Base-by-base conservation (phyloP, 1,140 invertebrate genomes). In the Chelonus insularis region DNA sequence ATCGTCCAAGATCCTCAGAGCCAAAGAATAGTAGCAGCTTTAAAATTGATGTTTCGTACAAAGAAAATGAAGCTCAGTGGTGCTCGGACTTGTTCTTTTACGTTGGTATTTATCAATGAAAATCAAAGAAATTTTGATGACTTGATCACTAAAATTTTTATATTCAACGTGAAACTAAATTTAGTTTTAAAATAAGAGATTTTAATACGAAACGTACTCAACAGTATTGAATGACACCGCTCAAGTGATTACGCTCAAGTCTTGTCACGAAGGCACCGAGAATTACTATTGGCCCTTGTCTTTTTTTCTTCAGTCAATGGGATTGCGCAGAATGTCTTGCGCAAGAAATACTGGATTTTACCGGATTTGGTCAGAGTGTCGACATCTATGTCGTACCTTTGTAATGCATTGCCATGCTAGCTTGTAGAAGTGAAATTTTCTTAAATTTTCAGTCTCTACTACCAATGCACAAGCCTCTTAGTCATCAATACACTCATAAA, bases 11-110 rank as follows among this genome's bases (percentile, higher is more conserved):
- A 75, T 66, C 72, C 67, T 70, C 73, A 66, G 67, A 73, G 47
- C 75, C 73, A 64, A 81, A 79, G 64, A 79, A 77, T 65, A 79
- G 68, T 76, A 79, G 76, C 74, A 78, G 77, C 60, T 78, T 78
- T 45, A 37, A 55, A 32, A 61, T 47, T 23, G 45, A 34, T n/a
- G n/a, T n/a, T n/a, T n/a, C n/a, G n/a, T n/a, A n/a, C n/a, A n/a
- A n/a, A n/a, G n/a, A n/a, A n/a, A n/a, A n/a, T n/a, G n/a, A 41
- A 41, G 37, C 45, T 23, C 12, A 23, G n/a, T 29, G 25, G 25
- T 7, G 25, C n/a, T n/a, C n/a, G n/a, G n/a, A n/a, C n/a, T n/a
- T n/a, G n/a, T n/a, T n/a, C n/a, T n/a, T n/a, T n/a, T n/a, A n/a
- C n/a, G n/a, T n/a, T n/a, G n/a, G n/a, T n/a, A n/a, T n/a, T n/a